Percentiles rank a stretch among this genome's conserved stretches.
Evolutionary conservation across 2,888 invertebrate genomes (phyloP).

Genomic region (Rambutsinella grinnellia): DNA sequence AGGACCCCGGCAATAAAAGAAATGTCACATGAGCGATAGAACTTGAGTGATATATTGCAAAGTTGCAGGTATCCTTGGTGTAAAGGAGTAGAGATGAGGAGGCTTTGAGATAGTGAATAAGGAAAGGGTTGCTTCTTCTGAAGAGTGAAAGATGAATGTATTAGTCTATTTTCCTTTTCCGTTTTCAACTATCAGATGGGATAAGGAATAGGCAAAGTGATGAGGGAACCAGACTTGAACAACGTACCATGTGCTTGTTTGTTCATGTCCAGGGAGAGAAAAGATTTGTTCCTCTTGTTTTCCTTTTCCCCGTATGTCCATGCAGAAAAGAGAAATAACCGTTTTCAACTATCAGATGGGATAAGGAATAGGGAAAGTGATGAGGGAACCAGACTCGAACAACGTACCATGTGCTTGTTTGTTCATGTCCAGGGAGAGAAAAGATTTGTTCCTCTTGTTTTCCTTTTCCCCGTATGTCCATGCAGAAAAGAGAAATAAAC

Average conservation of each 20-base stretch:
- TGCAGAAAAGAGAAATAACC: neutral
- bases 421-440: constrained; percentile 40
- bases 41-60: constrained; percentile 37
- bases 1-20: constrained; percentile 33
- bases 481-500: neutral
- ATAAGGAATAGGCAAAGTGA: constrained; percentile 19
- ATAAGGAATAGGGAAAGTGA: constrained; percentile 17
- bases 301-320: constrained; percentile 11
- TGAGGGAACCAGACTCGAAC: constrained; percentile 18
- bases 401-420: constrained; percentile 20
- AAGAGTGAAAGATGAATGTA: constrained; percentile 33
- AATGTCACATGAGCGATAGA: constrained; percentile 47
- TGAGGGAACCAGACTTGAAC: constrained; percentile 20
- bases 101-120: neutral
- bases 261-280: constrained; percentile 40
- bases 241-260: constrained; percentile 20
- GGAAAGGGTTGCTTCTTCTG: neutral
- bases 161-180: constrained; percentile 36
- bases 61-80: constrained; percentile 27
- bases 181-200: constrained; percentile 20
- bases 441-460: constrained; percentile 47
- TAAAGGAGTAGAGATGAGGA: neutral
- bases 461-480: constrained; percentile 11
- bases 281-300: constrained; percentile 47
- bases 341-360: constrained; percentile 20